phyloP scores from a whole-genome alignment of 2,113 vertebrate species.

The Scomber scombrus region DNA sequence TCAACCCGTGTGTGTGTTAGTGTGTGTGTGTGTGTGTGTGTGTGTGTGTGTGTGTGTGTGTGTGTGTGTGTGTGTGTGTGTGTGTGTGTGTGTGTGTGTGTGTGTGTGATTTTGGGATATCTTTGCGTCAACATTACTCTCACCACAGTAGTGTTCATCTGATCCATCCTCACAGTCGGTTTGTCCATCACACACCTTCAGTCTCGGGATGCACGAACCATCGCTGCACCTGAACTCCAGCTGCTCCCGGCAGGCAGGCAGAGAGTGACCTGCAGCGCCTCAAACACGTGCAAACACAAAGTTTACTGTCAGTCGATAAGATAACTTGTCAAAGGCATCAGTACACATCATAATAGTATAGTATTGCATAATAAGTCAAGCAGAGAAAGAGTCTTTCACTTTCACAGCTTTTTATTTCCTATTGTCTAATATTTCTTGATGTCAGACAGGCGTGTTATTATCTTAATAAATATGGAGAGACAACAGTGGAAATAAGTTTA shows the following conservation, averaged over 20 bases:
- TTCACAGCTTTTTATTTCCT: too few relatives aligned
- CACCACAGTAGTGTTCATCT: conserved; percentile 84
- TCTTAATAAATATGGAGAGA: too few relatives aligned
- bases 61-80: too few relatives aligned
- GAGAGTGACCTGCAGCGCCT: conserved; percentile 33
- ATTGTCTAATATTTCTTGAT: too few relatives aligned
- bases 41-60: not conserved
- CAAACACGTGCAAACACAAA: not conserved
- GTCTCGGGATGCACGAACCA: conserved; percentile 72
- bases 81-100: not conserved
- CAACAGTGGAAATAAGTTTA: not conserved
- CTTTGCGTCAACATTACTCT: conserved; percentile 34
- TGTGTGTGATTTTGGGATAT: not conserved
- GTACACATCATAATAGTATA: too few relatives aligned
- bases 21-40: too few relatives aligned
- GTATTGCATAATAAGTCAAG: too few relatives aligned
- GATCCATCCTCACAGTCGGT: conserved; percentile 81
- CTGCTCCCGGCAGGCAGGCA: conserved; percentile 58
- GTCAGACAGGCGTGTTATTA: too few relatives aligned
- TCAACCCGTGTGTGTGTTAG: not conserved
- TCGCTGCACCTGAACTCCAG: conserved; percentile 77
- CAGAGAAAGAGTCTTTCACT: too few relatives aligned
- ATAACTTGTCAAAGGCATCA: too few relatives aligned
- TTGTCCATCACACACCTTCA: conserved; percentile 76
- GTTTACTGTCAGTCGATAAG: not conserved